Conservation (phyloP, 2,888 invertebrate genomes). For the Dinocampus coccinellae region DNA sequence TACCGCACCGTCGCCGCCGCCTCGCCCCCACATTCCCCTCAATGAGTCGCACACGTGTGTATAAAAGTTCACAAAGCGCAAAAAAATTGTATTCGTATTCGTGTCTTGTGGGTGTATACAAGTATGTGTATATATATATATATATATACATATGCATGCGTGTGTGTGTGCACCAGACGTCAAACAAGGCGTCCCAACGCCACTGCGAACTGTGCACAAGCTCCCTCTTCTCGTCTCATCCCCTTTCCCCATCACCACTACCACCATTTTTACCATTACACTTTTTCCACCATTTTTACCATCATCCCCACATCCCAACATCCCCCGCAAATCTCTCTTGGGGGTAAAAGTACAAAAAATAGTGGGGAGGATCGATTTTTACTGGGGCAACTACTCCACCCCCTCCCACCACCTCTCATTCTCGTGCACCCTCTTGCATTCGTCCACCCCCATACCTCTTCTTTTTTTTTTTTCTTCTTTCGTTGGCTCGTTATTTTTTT, state of each 20-base stretch:
- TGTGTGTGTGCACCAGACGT: conserved; percentile 32
- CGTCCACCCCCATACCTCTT: conserved; percentile 52
- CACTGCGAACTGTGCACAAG: conserved; percentile 32
- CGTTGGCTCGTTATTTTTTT: too few relatives aligned
- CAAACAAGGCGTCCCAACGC: conserved; percentile 39
- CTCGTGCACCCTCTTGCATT: conserved; percentile 61
- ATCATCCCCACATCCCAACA: conserved; percentile 47
- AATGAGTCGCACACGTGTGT: background rate
- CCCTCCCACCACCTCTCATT: conserved; percentile 59
- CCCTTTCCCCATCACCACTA: conserved; percentile 24
- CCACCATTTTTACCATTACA: conserved; percentile 30
- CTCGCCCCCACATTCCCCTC: background rate
- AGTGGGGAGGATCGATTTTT: conserved; percentile 71
- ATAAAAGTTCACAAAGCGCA: conserved; percentile 16
- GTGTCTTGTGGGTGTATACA: too few relatives aligned
- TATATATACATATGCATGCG: background rate
- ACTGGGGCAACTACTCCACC: conserved; percentile 67
- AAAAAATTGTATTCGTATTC: conserved; percentile 19
- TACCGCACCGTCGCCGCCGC: conserved; percentile 21
- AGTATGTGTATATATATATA: background rate
- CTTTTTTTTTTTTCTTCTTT: conserved; percentile 19
- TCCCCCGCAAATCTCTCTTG: conserved; percentile 37
- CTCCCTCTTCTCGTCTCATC: conserved; percentile 30
- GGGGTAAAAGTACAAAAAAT: conserved; percentile 64
- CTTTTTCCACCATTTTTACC: conserved; percentile 38